Base-by-base conservation (phyloP, 2,888 invertebrate genomes). In the Parnassius glacialis region DNA sequence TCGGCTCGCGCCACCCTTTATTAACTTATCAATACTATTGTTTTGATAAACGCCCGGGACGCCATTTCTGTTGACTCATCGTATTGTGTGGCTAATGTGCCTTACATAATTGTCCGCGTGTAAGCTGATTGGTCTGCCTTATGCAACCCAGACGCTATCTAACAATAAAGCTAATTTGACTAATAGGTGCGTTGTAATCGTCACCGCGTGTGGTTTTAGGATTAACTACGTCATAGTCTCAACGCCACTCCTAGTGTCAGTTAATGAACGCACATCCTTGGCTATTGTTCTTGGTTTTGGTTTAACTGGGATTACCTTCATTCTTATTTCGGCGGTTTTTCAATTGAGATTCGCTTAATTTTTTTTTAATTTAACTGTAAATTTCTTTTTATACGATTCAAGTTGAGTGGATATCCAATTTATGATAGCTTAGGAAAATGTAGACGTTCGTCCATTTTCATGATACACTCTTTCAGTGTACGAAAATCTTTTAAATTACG, bases 1-100 rank as follows among this genome's bases (percentile, higher is more conserved):
- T 75, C 78, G 74, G 81, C 76, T 73, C 83, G 82, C 85, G 80
- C 84, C 82, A 84, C 74, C 80, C 81, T 88, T 85, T 88, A 91
- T 91, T 87, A 91, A 90, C 88, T 90, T 91, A 91, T 91, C 90
- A 89, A 87, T 87, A 89, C 90, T 85, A 91, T 91, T 91, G 91
- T 91, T 90, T 91, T 90, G 88, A 90, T 91, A 89, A 86, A 90
- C 86, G 86, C 84, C 77, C 75, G 76, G 75, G 78, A 75, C 79
- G 85, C 84, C 84, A 87, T 88, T 87, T 88, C 75, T 83, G 90
- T 79, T 91, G 91, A 91, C 84, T 90, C 91, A 91, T 84, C 79
- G 86, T 79, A 88, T 89, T 88, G 90, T 90, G 81, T 78, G 73
- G 81, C 77, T 79, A 80, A 81, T 80, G 73, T 81, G 72, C 74